Conservation (phyloP, 2,113 vertebrate genomes). For the Dipodomys ordii region DNA sequence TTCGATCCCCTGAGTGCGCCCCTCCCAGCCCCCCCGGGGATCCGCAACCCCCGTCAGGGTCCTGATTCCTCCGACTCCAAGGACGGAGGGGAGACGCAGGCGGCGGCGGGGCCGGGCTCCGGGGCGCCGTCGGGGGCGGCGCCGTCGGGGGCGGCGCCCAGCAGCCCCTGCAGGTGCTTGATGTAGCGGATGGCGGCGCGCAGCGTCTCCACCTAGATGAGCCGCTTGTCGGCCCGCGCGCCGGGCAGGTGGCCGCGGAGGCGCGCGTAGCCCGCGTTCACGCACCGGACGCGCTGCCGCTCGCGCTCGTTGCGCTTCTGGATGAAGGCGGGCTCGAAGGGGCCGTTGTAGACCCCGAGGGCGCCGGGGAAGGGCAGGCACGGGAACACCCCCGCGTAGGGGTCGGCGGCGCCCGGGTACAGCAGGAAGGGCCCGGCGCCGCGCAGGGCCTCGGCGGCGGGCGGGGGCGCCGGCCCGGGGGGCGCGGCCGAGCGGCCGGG, state of each 20-base stretch:
- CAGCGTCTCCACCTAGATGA: conserved; percentile 94
- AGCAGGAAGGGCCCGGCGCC: conserved; percentile 85
- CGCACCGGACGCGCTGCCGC: conserved; percentile 90
- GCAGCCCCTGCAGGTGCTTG: conserved; percentile 89
- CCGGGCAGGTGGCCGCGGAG: conserved; percentile 90
- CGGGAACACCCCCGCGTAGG: conserved; percentile 84
- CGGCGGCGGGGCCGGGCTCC: conserved; percentile 21
- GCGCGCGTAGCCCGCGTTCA: conserved; percentile 92
- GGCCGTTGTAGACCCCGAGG: conserved; percentile 88
- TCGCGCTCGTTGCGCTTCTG: conserved; percentile 93
- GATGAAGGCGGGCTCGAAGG: conserved; percentile 91
- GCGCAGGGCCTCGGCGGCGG: conserved; percentile 70
- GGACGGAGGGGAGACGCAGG: conserved; percentile 65
- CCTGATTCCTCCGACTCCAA: conserved; percentile 77
- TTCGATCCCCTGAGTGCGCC: background rate
- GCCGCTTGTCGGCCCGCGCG: conserved; percentile 85
- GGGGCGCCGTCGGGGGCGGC: background rate
- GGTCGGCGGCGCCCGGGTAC: conserved; percentile 82
- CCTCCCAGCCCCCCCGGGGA: too few relatives aligned
- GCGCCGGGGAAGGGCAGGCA: conserved; percentile 87
- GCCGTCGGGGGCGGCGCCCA: conserved; percentile 75
- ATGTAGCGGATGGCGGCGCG: conserved; percentile 92
- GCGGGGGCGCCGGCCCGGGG: conserved; percentile 71
- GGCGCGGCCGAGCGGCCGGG: conserved; percentile 78
- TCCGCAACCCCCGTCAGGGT: conserved; percentile 1